Base-by-base conservation (phyloP, 2,888 invertebrate genomes). In the Orthosia gothica region DNA sequence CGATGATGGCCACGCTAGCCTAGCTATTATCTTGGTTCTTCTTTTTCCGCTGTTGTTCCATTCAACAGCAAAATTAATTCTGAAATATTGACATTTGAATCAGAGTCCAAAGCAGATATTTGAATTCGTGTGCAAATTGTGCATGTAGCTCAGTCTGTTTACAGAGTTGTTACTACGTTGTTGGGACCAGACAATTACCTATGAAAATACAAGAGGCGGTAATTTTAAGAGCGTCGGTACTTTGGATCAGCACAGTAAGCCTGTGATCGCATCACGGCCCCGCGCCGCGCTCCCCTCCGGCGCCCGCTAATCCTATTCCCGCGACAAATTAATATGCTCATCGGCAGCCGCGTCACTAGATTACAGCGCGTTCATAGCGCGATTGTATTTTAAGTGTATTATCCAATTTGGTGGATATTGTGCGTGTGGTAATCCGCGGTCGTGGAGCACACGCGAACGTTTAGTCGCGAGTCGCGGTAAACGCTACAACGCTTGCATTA, bases 351-450 rank as follows among this genome's bases (percentile, higher is more conserved):
- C 95, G 93, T 94, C 95, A 95, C 94, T 95, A 94, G 96, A 95
- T 95, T 96, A 96, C 94, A 93, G 92, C 93, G 94, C 95, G 94
- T 96, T 95, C 94, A 95, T 93, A 92, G 94, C 94, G 93, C 97
- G 96, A 96, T 96, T 96, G 97, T 97, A 96, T 97, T 97, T 97
- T 97, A 97, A 97, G 97, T 97, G 97, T 97, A 97, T 97, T 97
- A 97, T 97, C 97, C 97, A 97, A 97, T 97, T 97, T 96, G 96
- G 94, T 93, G 94, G 96, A 95, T 97, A 97, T 97, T 96, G 97
- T 97, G 96, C 96, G 96, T 96, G 95, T 91, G 93, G 93, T 96
- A 95, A 96, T 96, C 95, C 94, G 93, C 91, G 93, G 92, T 90
- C 90, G 94, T 92, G 90, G 92, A 91, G 91, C 93, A 92, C 92